Base-by-base conservation (phyloP, 2,888 invertebrate species). In the Dinocampus coccinellae region DNA sequence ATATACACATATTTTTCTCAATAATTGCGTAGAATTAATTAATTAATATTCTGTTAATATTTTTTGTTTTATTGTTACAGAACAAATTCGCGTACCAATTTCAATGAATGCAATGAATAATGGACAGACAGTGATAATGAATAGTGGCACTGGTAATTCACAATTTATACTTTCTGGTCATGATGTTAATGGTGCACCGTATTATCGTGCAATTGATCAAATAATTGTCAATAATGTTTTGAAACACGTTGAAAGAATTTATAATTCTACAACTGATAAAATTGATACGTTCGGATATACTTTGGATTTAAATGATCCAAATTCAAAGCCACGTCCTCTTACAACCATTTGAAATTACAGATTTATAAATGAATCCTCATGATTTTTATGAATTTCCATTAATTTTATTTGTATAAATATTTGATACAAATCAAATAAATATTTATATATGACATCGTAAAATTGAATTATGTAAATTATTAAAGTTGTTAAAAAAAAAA, bases 281-380 rank as follows among this genome's bases (percentile, higher is more conserved):
- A 55, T 77, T 47, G 73, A 77, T 22, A 75, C 75, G 39, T 13
- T 52, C 11, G 73, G 69, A 6, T 82, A 75, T 63, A 79, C 75
- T 13, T 33, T 81, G 4, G 70, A 85, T 29, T 71, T 83, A 10
- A 74, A 64, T 10, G 75, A 80, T 67, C 79, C 82, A 0, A 65
- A 69, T 0, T 79, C 83, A 0, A 75, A 76, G 53, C 81, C 80
- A 1, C 75, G 80, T 24, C 69, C 11, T 53, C 60, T 61, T n/a
- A 9, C 22, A 16, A 29, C 6, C 24, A 9, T 11, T 7, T 10
- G 13, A 20, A 24, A 26, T n/a, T 57, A 22, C 2, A 26, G 0
- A 26, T n/a, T 57, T n/a, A 11, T 26, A 26, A 26, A 26, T 57
- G 52, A 39, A 47, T 47, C 16, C 16, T 6, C 3, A 47, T 16